Base-by-base conservation (phyloP, 2,113 vertebrate genomes). In the Ammodytes marinus region DNA sequence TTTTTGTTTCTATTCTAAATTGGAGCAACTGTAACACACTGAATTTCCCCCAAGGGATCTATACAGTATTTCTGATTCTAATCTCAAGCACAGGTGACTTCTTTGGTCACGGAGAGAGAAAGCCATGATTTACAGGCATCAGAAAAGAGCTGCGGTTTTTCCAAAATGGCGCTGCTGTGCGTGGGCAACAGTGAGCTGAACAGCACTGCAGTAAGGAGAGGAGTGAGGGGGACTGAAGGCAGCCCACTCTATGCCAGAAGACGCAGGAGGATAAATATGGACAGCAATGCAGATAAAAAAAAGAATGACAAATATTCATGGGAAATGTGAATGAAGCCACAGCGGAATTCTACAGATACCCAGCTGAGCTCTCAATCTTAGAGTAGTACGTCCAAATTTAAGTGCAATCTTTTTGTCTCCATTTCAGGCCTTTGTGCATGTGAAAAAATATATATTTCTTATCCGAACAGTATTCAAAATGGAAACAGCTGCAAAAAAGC, bases 141-240 rank as follows among this genome's bases (percentile, higher is more conserved):
- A 72, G 58, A 78, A 70, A 70, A 61, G 75, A 87, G 86, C 85
- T 82, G 79, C 75, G 81, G 86, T 90, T 84, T 27, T 91, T 90
- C 79, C 87, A 91, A 94, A 93, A 93, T 92, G 93, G 92, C 81
- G 76, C 77, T 58, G 81, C 75, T 72, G 73, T 92, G 92, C 86
- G 91, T 94, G 93, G 93, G 92, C 87, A 86, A 90, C 84, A 59
- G 71, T 58, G 85, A 88, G 83, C 74, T 60, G 61, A 91, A 78
- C 68, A 75, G 82, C 78, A 82, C 81, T 89, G 90, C 86, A 81
- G 91, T 66, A 74, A 69, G 49, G 71, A 86, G 84, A 85, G 75
- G 83, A 86, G 74, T 77, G 89, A 82, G 86, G 74, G 85, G 74
- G 66, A 69, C 11, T 8, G 39, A 81, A 80, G 79, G 70, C 77